Percentiles rank a stretch among this genome's conserved stretches.
phyloP scores from a whole-genome alignment of 2,888 invertebrate species.

The Petrolisthes manimaculis region DNA sequence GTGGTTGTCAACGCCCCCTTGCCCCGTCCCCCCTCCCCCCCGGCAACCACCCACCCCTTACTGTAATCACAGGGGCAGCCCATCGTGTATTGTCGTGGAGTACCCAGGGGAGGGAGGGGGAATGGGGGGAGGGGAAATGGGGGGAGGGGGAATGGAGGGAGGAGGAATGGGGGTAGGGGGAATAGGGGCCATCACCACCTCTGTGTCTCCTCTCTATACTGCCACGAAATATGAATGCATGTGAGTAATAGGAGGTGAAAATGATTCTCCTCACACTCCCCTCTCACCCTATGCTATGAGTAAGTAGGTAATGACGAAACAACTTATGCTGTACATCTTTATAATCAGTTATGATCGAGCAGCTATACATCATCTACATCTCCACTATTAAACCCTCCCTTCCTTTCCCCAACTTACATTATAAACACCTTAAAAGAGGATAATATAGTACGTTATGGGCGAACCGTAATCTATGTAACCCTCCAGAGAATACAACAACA shows the following conservation, averaged over 20 bases:
- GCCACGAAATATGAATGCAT: not conserved
- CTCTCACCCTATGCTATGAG: not conserved
- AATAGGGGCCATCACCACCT: not conserved
- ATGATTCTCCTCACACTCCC: not conserved
- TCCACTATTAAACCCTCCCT: too few relatives aligned
- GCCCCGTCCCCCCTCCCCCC: slow-evolving; percentile 23
- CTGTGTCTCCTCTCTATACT: not conserved
- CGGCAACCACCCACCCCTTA: slow-evolving; percentile 20
- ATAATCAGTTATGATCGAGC: too few relatives aligned
- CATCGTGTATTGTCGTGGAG: not conserved
- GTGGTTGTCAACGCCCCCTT: slow-evolving; percentile 4
- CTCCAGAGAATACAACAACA: too few relatives aligned
- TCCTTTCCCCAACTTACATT: too few relatives aligned
- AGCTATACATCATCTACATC: too few relatives aligned
- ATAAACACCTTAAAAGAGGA: too few relatives aligned
- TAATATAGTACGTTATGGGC: too few relatives aligned
- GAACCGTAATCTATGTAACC: too few relatives aligned
- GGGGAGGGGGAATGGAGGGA: not conserved
- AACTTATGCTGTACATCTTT: too few relatives aligned
- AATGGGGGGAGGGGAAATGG: not conserved
- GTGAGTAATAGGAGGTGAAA: not conserved
- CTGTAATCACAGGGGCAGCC: not conserved
- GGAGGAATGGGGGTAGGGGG: not conserved
- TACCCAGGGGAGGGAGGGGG: too few relatives aligned
- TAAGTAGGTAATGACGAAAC: not conserved